These are phyloP conservation scores for Petrocephalus schoutedeni DNA, from an alignment of 2,797 vertebrate genomes.

Conservation along the genomic window DNA sequence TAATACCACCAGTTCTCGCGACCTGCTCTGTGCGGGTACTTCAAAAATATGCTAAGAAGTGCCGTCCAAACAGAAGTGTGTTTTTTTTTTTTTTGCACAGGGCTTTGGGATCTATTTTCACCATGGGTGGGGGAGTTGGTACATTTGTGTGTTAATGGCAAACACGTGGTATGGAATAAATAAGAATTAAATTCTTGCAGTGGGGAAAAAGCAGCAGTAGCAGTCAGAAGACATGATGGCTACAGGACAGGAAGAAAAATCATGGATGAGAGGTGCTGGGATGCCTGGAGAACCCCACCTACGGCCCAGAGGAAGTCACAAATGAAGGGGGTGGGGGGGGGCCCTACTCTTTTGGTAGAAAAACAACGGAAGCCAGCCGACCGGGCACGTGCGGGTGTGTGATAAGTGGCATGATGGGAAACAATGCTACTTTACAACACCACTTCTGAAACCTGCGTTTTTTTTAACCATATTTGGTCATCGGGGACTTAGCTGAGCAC, in stretches of 20 bases:
- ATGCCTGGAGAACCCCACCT: not conserved
- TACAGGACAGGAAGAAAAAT: not conserved
- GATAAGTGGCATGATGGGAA: not conserved
- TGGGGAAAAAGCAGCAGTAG: not conserved
- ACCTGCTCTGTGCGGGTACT: not conserved
- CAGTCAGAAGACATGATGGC: not conserved
- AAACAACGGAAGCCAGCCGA: not conserved
- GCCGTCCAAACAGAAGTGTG: not conserved
- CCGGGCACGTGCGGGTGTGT: not conserved
- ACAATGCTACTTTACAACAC: not conserved
- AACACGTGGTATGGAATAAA: not conserved
- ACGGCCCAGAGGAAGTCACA: not conserved
- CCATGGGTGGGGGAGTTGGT: not conserved
- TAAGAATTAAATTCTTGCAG: not conserved
- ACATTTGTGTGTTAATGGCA: not conserved
- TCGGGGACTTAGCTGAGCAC: not conserved
- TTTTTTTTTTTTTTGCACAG: not conserved
- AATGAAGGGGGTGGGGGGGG: not conserved
- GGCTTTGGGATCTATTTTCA: not conserved
- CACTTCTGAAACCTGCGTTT: not conserved
- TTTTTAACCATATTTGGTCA: not conserved
- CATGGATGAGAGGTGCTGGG: not conserved
- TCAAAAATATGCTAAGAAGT: not conserved
- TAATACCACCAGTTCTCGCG: not conserved
- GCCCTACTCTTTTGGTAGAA: not conserved